Evolutionary conservation across 1,140 invertebrate genomes (phyloP).

Genomic region (Zaprionus africanus): DNA sequence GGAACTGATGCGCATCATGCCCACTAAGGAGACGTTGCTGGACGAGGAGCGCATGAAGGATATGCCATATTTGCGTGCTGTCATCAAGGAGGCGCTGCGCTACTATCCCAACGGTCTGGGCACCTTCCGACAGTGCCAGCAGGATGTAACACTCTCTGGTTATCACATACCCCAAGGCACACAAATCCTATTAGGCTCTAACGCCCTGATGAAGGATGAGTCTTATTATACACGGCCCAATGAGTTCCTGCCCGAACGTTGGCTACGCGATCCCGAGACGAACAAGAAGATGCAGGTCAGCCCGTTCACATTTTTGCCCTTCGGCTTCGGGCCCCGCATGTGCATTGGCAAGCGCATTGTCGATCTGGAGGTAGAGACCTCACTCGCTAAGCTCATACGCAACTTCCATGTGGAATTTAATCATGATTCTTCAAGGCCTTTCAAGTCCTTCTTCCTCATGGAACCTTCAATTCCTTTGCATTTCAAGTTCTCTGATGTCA

Average conservation of each 20-base stretch:
- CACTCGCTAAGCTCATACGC: conserved; percentile 86
- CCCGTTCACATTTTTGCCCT: conserved; percentile 84
- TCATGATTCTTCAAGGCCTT: conserved; percentile 56
- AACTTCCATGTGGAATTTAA: conserved; percentile 86
- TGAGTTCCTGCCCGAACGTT: conserved; percentile 90
- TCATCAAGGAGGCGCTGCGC: conserved; percentile 88
- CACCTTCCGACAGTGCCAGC: conserved; percentile 90
- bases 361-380: conserved; percentile 88
- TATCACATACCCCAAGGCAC: conserved; percentile 92
- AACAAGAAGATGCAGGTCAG: conserved; percentile 48
- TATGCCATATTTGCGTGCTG: conserved; percentile 85
- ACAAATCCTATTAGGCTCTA: conserved; percentile 39
- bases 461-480: conserved; percentile 58
- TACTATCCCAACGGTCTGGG: conserved; percentile 94
- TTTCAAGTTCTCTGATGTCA: conserved; percentile 68
- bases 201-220: conserved; percentile 53
- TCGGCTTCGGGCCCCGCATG: conserved; percentile 87
- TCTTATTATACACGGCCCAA: conserved; percentile 88
- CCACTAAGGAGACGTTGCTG: conserved; percentile 76
- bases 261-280: conserved; percentile 86
- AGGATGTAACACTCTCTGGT: conserved; percentile 90
- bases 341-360: conserved; percentile 88
- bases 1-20: conserved; percentile 84
- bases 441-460: conserved; percentile 53
- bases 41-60: conserved; percentile 78